Evolutionary conservation across 2,113 vertebrate species (phyloP).

Genomic region (Protomyctophum bolini): DNA sequence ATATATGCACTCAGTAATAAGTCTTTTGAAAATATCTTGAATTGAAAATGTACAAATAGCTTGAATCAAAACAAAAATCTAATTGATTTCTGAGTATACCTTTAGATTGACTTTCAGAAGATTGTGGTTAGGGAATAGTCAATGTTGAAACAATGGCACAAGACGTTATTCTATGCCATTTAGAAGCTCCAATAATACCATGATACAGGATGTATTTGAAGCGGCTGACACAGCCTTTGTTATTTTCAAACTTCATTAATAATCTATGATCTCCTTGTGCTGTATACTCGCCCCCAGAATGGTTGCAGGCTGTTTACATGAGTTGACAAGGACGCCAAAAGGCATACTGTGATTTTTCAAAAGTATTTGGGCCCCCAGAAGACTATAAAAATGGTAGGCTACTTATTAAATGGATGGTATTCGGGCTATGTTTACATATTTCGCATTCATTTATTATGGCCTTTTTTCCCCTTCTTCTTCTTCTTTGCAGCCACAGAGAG

Average conservation of each 20-base stretch:
- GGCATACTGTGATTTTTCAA: constrained; percentile 56
- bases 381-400: constrained; percentile 55
- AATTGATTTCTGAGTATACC: neutral
- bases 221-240: constrained; percentile 63
- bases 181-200: constrained; percentile 46
- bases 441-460: constrained; percentile 71
- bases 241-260: constrained; percentile 69
- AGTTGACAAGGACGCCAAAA: constrained; percentile 67
- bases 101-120: neutral
- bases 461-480: constrained; percentile 43
- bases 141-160: constrained; percentile 22
- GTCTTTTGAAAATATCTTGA: too few species aligned
- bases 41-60: too few species aligned
- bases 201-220: constrained; percentile 44
- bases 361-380: constrained; percentile 65
- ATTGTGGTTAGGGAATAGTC: constrained; percentile 12
- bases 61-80: too few species aligned
- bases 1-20: neutral
- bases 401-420: constrained; percentile 72
- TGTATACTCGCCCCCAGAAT: constrained; percentile 49
- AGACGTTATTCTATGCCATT: constrained; percentile 39
- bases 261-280: constrained; percentile 69
- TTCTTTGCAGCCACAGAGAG: constrained; percentile 40
- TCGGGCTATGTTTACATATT: constrained; percentile 65
- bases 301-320: constrained; percentile 71